Base-by-base conservation (phyloP, 2,888 invertebrate species). In the Meiosimyza platycephala region DNA sequence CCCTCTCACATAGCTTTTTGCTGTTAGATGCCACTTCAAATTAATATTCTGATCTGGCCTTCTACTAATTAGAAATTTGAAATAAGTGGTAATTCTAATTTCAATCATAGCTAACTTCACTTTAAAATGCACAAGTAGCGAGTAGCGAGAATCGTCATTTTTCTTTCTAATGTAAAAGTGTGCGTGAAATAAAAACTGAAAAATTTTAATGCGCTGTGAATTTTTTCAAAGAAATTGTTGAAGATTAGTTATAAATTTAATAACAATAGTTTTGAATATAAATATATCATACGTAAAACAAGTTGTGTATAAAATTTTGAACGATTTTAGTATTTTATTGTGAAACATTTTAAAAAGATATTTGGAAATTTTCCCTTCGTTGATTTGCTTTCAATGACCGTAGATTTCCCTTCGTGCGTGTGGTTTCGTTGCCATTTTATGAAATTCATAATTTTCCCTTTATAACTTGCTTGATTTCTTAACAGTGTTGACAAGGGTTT, bases 121-220 rank as follows among this genome's bases (percentile, higher is more conserved):
- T 28, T 28, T 28, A 3, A 28, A 28, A 28, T 22, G 28, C 3
- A 28, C 28, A 28, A 40, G 9, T 40, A n/a, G 6, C 9, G 11
- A 6, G 22, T 12, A 64, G 15, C 40, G 40, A 16, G 40, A 16
- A 12, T 64, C 50, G 50, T 64, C 18, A 28, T 50, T 64, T 15
- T 22, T 13, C 6, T 64, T 1, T 7, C 4, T 1, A 64, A 52
- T 64, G 50, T 50, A 64, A 64, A 50, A 64, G 64, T 64, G 64
- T 64, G 64, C 51, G 51, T 64, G 22, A 64, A 64, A 18, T 51
- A 28, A 51, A 11, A 51, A 28, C 28, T 13, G 51, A 51, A 51
- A 64, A 64, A 50, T 50, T 64, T 22, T 15, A 64, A 51, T 64
- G 64, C 64, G 64, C 64, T 64, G 50, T 64, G 64, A 64, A 50